Base-by-base conservation (phyloP, 1,140 invertebrate species). In the Cydia pomonella region DNA sequence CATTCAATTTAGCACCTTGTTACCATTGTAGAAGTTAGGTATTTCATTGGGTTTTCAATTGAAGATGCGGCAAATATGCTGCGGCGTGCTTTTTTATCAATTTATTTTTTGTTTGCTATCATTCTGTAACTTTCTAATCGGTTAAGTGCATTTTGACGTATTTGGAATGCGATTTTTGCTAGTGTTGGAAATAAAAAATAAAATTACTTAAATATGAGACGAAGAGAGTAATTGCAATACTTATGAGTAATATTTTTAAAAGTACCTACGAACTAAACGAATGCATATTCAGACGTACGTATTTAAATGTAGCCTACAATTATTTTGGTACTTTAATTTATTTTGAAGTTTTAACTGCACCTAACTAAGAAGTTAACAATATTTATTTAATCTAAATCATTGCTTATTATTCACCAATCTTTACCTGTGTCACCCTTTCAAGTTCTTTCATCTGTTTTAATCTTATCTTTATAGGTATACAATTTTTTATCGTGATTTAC, bases 131-230 rank as follows among this genome's bases (percentile, higher is more conserved):
- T 59, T 23, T 59, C 53, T 59, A 59, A 59, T 59, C 18, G 21
- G 18, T 23, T 59, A 59, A 59, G 53, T 59, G 53, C 53, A 23
- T 59, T 59, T 59, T 23, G 18, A 59, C 53, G 53, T 23, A 23
- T 23, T 59, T 59, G 21, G 53, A 21, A 12, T 23, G 21, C 9
- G 53, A 23, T 59, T 23, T 59, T 23, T 23, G 53, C 6, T 59
- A 10, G 53, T 2, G 13, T 44, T n/a, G 44, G 12, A 53, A 53
- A 53, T 53, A 44, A 12, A 41, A 41, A 44, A 44, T n/a, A 2
- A 47, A 16, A 6, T 47, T 13, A 44, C 1, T 44, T 44, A 13
- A 44, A 16, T 44, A 47, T 38, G 33, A 38, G 33, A 38, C 7
- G 9, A 38, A 0, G 33, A 38, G 10, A 38, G 33, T 29, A 29